A percentile compares a stretch with the other conserved stretches of the same genome.
Evolutionary conservation across 2,113 vertebrate species (phyloP).

Genomic region (Pedionomus torquatus): DNA sequence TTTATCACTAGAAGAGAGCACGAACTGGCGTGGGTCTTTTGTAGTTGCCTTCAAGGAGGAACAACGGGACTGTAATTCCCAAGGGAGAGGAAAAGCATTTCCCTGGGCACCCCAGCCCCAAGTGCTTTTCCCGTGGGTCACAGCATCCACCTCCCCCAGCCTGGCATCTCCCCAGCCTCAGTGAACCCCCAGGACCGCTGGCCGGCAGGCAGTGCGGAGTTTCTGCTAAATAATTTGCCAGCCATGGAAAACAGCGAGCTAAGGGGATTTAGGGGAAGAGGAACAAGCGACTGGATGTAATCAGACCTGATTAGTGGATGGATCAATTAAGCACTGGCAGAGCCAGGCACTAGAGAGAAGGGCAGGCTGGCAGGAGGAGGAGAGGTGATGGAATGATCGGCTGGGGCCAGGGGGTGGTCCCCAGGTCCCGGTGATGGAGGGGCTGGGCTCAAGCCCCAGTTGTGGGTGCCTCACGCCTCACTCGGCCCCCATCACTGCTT

Average conservation of each 20-base stretch:
- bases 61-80: not conserved
- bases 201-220: rapidly evolving
- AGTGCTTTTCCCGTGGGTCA: not conserved
- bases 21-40: rapidly evolving
- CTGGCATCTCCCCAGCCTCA: rapidly evolving
- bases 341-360: not conserved
- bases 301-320: not conserved
- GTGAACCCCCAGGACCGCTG: rapidly evolving
- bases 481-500: rapidly evolving
- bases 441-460: not conserved
- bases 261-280: not conserved
- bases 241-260: not conserved
- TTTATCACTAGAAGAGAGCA: not conserved
- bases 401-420: not conserved
- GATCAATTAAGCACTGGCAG: not conserved
- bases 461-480: rapidly evolving
- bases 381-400: rapidly evolving
- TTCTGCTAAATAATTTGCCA: not conserved
- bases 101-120: not conserved
- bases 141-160: rapidly evolving
- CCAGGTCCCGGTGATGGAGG: not conserved
- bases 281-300: not conserved
- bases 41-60: not conserved
- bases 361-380: not conserved
- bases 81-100: not conserved